Evolutionary conservation across 2,888 invertebrate genomes (phyloP), one percentile per base, ranked within the genome.

Genomic region (Drosophila putrida): DNA sequence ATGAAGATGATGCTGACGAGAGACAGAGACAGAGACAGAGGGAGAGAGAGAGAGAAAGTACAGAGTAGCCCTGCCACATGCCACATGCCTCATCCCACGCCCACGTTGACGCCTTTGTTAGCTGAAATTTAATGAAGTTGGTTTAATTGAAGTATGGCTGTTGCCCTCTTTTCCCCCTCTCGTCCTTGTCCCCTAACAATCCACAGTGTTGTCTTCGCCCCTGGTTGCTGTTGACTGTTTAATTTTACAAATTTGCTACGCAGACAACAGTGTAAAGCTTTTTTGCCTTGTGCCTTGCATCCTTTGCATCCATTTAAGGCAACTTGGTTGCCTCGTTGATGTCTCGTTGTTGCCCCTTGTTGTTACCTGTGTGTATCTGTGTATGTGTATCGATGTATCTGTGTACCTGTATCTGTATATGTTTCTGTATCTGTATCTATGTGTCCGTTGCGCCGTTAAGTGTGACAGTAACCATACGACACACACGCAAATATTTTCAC

Each of bases 401-500:
- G 49, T 47, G 28, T 9, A 9, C 28, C 28, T 28, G 31, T 9
- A 31, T 31, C 5, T 6, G 31, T 13, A 28, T 44, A 25, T 44
- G 47, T 53, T 28, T 10, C 6, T 13, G 28, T 54, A 20, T 54
- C 41, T 63, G 41, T 50, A 44, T 41, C 13, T 35, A 25, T 81
- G 61, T 72, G 78, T 63, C 67, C 75, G 41, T 36, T 71, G 44
- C 44, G 61, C 75, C 66, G 70, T 75, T 73, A 87, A 89, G 88
- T 89, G 86, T 89, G 88, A 89, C 85, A 87, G 81, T 87, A 80
- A 86, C 88, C 89, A 90, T 90, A 85, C 80, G 84, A 90, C 90
- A 90, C 91, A 91, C 90, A 90, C 89, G 89, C 90, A 90, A 90
- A 91, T 91, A 92, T 90, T 88, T 91, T 85, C 91, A 91, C 91